Conservation (phyloP, 1,140 invertebrate genomes). For the Kradibia gibbosae region DNA sequence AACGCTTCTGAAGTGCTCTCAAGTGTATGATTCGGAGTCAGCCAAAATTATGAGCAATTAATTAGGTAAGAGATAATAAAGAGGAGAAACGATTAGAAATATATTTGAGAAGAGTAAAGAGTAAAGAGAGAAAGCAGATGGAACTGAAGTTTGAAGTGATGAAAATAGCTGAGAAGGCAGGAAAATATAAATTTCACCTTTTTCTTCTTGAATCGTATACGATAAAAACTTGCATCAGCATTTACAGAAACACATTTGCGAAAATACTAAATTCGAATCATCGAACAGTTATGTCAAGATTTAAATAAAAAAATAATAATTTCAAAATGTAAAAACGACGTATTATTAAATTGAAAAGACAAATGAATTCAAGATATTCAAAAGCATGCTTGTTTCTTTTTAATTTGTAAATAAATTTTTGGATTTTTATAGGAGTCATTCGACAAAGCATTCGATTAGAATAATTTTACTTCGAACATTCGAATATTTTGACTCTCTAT, state of each 20-base stretch:
- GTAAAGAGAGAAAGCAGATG: neutral
- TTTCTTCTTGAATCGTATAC: neutral
- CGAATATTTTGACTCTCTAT: conserved; percentile 5
- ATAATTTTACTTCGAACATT: conserved; percentile 13
- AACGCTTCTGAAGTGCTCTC: neutral
- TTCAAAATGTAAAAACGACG: neutral
- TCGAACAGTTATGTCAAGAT: neutral
- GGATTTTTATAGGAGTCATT: neutral
- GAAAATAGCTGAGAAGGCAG: neutral
- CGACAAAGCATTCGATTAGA: conserved; percentile 3
- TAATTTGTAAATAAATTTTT: neutral
- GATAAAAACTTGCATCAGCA: neutral
- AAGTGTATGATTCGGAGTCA: neutral
- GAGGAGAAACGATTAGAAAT: neutral
- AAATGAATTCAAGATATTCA: neutral
- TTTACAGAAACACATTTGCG: neutral
- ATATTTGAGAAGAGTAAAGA: neutral
- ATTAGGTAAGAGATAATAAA: neutral
- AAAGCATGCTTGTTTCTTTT: neutral
- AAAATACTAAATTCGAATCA: neutral
- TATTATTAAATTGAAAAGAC: neutral
- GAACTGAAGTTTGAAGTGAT: neutral
- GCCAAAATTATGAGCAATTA: neutral
- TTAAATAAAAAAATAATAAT: no score
- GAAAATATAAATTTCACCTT: conserved; percentile 1